A percentile compares a stretch with the other conserved stretches of the same genome.
These are phyloP conservation scores for Teleogryllus occipitalis DNA, from an alignment of 1,140 invertebrate species.

Conservation along the genomic window DNA sequence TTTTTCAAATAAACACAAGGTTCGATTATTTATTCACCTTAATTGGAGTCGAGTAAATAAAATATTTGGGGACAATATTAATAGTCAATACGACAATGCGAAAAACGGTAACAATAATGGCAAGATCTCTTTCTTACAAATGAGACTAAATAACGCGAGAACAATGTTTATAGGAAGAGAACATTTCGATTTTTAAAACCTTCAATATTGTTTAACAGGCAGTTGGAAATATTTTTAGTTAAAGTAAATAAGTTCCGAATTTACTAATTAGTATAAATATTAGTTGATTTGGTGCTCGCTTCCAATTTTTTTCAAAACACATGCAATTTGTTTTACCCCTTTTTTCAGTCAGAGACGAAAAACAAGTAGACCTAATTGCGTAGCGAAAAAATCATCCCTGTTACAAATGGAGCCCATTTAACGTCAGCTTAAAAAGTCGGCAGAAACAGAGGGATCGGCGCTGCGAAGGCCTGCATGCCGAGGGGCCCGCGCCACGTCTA, in stretches of 20 bases:
- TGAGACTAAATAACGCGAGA: too few relatives aligned
- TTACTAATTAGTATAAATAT: neutral
- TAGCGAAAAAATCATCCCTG: constrained; percentile 4
- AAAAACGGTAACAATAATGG: too few relatives aligned
- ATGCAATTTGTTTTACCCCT: neutral
- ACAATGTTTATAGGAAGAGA: too few relatives aligned
- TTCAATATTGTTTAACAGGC: too few relatives aligned
- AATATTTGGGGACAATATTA: too few relatives aligned
- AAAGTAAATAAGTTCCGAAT: neutral
- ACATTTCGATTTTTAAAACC: too few relatives aligned
- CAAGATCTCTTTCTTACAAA: too few relatives aligned
- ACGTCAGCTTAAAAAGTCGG: constrained; percentile 3
- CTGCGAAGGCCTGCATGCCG: neutral
- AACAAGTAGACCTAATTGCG: constrained; percentile 4
- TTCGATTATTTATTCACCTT: too few relatives aligned
- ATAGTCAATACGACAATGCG: too few relatives aligned
- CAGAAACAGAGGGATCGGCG: neutral
- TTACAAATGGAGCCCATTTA: constrained; percentile 1
- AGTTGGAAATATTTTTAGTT: neutral
- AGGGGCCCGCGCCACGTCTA: too few relatives aligned
- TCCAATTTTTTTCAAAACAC: neutral
- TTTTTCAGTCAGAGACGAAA: constrained; percentile 1
- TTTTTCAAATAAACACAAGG: too few relatives aligned
- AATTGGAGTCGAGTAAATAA: too few relatives aligned
- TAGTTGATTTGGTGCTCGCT: neutral